Evolutionary conservation across 2,888 invertebrate genomes (phyloP).

Genomic region (Callyntrura sp.): DNA sequence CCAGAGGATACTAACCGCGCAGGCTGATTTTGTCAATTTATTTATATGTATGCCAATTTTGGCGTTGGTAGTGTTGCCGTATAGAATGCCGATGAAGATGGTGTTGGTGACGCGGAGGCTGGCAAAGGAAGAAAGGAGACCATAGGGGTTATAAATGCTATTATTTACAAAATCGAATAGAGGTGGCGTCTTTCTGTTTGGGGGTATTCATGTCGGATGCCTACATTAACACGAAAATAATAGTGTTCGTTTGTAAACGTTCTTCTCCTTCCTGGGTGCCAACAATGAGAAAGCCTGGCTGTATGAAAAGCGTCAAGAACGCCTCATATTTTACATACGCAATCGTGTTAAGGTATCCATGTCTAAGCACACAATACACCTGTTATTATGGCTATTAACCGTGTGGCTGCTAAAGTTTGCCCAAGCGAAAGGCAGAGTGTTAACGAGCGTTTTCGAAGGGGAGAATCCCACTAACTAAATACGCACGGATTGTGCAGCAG

Average conservation of each 20-base stretch:
- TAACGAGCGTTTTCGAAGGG: slow-evolving; percentile 23
- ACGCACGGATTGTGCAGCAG: no score
- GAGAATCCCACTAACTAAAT: background rate
- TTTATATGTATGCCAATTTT: slow-evolving; percentile 70
- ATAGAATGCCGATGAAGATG: slow-evolving; percentile 36
- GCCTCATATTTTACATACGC: no score
- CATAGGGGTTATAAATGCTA: slow-evolving; percentile 36
- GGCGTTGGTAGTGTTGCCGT: slow-evolving; percentile 6
- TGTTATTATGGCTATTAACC: slow-evolving; percentile 12
- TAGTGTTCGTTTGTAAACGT: background rate
- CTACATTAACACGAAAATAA: slow-evolving; percentile 39
- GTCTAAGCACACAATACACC: no score
- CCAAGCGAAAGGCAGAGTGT: background rate
- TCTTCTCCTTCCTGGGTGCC: background rate
- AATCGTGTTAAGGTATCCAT: no score
- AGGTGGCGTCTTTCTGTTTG: no score
- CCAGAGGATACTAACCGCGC: slow-evolving; percentile 62
- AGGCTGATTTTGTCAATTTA: slow-evolving; percentile 66
- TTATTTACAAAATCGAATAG: background rate
- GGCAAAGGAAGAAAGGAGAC: slow-evolving; percentile 3
- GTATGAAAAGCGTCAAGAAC: no score
- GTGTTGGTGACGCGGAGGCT: background rate
- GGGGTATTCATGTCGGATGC: slow-evolving; percentile 33
- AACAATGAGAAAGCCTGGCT: background rate
- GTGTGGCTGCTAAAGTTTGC: slow-evolving; percentile 14